Conservation (phyloP, 2,113 vertebrate genomes). For the Pteropus alecto region DNA sequence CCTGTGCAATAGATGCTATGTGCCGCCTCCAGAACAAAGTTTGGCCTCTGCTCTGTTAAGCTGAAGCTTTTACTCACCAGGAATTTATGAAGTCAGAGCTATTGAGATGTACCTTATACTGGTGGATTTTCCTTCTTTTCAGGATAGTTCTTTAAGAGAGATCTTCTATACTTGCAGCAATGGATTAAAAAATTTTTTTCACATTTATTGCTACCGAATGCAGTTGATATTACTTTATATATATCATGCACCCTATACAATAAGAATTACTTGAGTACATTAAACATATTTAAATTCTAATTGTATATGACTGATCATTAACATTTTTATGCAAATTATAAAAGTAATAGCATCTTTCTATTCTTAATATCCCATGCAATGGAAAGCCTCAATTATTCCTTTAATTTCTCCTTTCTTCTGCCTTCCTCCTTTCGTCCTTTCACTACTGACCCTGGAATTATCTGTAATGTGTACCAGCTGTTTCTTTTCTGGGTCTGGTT, state of each 20-base stretch:
- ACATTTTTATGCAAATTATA: background rate
- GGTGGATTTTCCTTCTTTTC: background rate
- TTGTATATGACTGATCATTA: background rate
- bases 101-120: background rate
- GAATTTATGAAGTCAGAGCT: background rate
- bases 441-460: background rate
- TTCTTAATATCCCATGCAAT: background rate
- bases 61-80: background rate
- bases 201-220: background rate
- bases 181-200: background rate
- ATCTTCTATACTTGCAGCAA: background rate
- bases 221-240: background rate
- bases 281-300: background rate
- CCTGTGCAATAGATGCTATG: background rate
- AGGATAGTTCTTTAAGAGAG: background rate
- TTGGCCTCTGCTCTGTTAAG: background rate
- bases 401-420: background rate
- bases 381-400: background rate
- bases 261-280: background rate
- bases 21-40: background rate
- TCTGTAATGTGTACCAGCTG: background rate
- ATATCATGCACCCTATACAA: background rate
- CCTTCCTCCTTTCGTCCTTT: background rate
- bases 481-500: background rate
- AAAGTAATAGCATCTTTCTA: background rate